Evolutionary conservation across 2,113 vertebrate species (phyloP).

Genomic region (Galbula dea): DNA sequence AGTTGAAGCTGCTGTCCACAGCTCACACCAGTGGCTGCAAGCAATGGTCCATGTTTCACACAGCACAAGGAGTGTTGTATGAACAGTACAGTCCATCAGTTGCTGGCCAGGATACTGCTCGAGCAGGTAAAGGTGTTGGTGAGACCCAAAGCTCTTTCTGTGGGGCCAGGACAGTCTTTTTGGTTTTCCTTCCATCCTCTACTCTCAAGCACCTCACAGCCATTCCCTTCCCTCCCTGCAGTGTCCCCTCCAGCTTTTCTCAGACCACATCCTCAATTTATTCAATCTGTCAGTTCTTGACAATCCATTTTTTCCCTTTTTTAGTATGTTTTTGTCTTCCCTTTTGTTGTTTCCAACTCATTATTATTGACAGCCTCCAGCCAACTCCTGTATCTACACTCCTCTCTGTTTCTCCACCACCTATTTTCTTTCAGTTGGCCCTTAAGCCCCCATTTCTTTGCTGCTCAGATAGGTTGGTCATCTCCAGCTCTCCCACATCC

Average conservation of each 20-base stretch:
- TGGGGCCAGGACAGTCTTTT: neutral
- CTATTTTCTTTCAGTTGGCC: neutral
- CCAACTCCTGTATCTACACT: neutral
- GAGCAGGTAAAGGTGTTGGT: neutral
- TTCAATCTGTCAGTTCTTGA: neutral
- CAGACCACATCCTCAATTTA: neutral
- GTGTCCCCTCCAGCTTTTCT: neutral
- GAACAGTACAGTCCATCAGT: neutral
- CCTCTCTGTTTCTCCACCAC: neutral
- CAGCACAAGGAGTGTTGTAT: neutral
- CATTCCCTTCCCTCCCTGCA: neutral
- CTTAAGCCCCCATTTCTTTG: neutral
- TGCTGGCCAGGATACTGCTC: neutral
- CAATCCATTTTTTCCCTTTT: neutral
- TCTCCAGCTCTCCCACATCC: neutral
- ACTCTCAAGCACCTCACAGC: neutral
- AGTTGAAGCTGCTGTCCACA: neutral
- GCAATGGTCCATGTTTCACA: fast-evolving
- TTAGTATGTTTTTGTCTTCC: neutral
- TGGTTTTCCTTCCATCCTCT: neutral
- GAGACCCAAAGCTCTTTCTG: neutral
- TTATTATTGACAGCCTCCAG: neutral
- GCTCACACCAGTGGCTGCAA: neutral
- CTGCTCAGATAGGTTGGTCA: neutral
- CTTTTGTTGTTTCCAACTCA: neutral